phyloP scores from a whole-genome alignment of 2,888 invertebrate species.

The Seira sanloemensis region DNA sequence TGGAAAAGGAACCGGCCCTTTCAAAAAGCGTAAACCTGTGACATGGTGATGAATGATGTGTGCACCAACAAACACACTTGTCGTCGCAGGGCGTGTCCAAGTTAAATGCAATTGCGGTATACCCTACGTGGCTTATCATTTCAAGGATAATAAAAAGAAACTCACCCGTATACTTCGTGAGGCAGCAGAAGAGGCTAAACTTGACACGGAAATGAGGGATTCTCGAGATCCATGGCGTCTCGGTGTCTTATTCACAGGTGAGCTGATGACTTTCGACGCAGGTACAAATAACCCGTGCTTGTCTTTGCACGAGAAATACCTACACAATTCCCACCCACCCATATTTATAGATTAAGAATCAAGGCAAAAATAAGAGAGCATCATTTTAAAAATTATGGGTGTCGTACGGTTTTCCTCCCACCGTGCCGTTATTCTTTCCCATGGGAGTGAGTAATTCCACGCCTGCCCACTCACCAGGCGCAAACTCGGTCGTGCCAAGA shows the following conservation, averaged over 20 bases:
- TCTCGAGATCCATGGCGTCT: conserved; percentile 89
- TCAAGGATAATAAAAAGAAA: too few relatives aligned
- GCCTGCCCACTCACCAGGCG: conserved; percentile 95
- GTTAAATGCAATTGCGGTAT: too few relatives aligned
- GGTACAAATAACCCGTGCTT: conserved; percentile 96
- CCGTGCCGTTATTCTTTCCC: conserved; percentile 97
- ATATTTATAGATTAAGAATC: too few relatives aligned
- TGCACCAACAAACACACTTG: too few relatives aligned
- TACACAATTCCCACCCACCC: too few relatives aligned
- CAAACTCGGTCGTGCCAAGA: conserved; percentile 92
- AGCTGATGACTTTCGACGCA: conserved; percentile 90
- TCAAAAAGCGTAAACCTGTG: too few relatives aligned
- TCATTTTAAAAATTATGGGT: too few relatives aligned
- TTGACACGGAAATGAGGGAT: conserved; percentile 83
- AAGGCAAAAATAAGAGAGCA: too few relatives aligned
- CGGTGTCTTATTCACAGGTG: conserved; percentile 83
- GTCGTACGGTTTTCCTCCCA: conserved; percentile 84
- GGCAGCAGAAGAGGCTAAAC: conserved; percentile 77
- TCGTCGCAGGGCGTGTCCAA: too few relatives aligned
- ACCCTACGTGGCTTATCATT: too few relatives aligned
- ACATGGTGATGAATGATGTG: too few relatives aligned
- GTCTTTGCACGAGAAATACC: conserved; percentile 95
- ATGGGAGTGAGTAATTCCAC: conserved; percentile 94
- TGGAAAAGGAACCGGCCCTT: too few relatives aligned
- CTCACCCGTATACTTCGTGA: conserved; percentile 67